Evolutionary conservation across 2,797 vertebrate species (phyloP).

Genomic region (Pangasius larnaudii): DNA sequence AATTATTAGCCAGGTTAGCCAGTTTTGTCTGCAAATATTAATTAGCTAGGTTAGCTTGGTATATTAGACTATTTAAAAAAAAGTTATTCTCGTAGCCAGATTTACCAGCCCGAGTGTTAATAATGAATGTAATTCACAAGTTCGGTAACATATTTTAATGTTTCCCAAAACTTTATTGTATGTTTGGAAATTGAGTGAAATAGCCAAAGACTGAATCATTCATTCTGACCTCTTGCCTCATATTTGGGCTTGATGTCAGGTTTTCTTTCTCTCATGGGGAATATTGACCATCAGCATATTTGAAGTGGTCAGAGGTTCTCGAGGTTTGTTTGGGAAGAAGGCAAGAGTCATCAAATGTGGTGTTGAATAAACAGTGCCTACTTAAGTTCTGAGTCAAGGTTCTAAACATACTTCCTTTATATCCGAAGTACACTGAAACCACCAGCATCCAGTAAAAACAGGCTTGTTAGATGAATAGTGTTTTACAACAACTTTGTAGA

Average conservation of each 20-base stretch:
- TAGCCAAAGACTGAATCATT: neutral
- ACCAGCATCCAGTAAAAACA: conserved; percentile 17
- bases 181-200: neutral
- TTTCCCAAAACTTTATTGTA: neutral
- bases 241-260: neutral
- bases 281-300: conserved; percentile 2
- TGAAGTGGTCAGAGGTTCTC: conserved; percentile 52
- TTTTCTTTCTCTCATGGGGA: conserved; percentile 2
- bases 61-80: neutral
- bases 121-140: neutral
- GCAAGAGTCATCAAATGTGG: conserved; percentile 9
- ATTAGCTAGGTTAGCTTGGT: neutral
- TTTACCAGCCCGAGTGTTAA: neutral
- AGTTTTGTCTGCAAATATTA: neutral
- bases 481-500: neutral
- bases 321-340: conserved; percentile 17
- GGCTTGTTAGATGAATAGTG: neutral
- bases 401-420: neutral
- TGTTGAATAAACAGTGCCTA: conserved; percentile 5
- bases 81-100: neutral
- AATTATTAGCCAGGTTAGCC: neutral
- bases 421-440: neutral
- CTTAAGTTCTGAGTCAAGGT: conserved; percentile 20
- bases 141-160: neutral
- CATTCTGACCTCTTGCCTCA: neutral